These are phyloP conservation scores for Acrocyrtus sp. DNA, from an alignment of 2,888 invertebrate species.

Conservation along the genomic window DNA sequence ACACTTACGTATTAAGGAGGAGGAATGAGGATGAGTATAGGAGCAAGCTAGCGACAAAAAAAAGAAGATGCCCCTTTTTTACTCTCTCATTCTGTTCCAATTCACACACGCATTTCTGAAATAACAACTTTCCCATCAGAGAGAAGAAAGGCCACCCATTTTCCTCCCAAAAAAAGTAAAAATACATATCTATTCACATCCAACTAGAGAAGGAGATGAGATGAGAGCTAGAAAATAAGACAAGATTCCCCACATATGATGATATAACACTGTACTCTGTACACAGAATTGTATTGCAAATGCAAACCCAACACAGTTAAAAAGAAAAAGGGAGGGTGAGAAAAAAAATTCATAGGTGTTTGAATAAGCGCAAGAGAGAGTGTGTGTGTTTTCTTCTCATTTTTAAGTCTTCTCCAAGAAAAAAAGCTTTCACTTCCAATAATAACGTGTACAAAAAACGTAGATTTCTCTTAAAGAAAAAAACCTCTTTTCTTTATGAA, in stretches of 20 bases:
- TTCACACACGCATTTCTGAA: slow-evolving; percentile 54
- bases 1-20: not conserved
- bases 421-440: slow-evolving; percentile 50
- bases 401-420: slow-evolving; percentile 44
- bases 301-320: no score
- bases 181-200: no score
- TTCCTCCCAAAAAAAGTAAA: slow-evolving; percentile 20
- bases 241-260: slow-evolving; percentile 28
- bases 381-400: slow-evolving; percentile 15
- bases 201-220: slow-evolving; percentile 28
- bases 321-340: not conserved
- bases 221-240: not conserved
- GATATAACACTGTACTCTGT: no score
- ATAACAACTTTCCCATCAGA: slow-evolving; percentile 32
- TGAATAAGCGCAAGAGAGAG: slow-evolving; percentile 3
- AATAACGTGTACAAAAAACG: slow-evolving; percentile 40
- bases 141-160: slow-evolving; percentile 35
- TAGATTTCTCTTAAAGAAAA: slow-evolving; percentile 37
- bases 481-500: no score
- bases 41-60: not conserved
- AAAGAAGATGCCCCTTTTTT: slow-evolving; percentile 50
- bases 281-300: not conserved
- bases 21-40: slow-evolving; percentile 21
- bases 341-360: slow-evolving; percentile 26
- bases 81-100: slow-evolving; percentile 57